A percentile compares a stretch with the other conserved stretches of the same genome.
Conservation (phyloP, 2,113 vertebrate species). For the Perccottus glenii region DNA sequence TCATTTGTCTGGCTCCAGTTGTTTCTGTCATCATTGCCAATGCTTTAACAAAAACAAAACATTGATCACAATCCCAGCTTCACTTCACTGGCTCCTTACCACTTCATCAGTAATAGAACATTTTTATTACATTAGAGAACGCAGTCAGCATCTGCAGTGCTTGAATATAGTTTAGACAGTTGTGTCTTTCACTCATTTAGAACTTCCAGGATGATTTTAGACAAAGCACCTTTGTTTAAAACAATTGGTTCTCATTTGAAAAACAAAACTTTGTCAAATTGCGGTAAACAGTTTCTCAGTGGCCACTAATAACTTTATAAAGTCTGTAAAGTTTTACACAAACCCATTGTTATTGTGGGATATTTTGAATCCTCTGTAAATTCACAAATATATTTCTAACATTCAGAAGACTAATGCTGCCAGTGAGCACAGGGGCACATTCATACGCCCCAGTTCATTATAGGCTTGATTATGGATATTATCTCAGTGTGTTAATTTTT, state of each 20-base stretch:
- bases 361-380: background rate
- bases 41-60: conserved; percentile 5
- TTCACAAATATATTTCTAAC: background rate
- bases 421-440: background rate
- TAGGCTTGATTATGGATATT: conserved; percentile 38
- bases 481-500: conserved; percentile 45
- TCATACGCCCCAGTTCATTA: conserved; percentile 30
- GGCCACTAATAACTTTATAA: too few relatives aligned
- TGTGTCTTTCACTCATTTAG: too few relatives aligned
- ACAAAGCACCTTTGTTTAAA: too few relatives aligned
- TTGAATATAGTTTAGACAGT: too few relatives aligned
- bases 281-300: too few relatives aligned
- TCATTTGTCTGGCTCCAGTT: conserved; percentile 14
- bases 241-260: too few relatives aligned
- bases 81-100: background rate
- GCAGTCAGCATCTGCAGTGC: background rate
- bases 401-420: background rate
- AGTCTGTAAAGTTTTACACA: too few relatives aligned
- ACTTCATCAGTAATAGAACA: conserved; percentile 1
- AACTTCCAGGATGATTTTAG: too few relatives aligned
- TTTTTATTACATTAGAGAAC: background rate
- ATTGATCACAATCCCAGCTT: background rate
- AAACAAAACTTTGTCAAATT: too few relatives aligned
- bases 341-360: background rate
- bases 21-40: background rate